Evolutionary conservation across 1,140 invertebrate genomes (phyloP), one percentile per base, ranked within the genome.

Genomic region (Oreohelix idahoensis): DNA sequence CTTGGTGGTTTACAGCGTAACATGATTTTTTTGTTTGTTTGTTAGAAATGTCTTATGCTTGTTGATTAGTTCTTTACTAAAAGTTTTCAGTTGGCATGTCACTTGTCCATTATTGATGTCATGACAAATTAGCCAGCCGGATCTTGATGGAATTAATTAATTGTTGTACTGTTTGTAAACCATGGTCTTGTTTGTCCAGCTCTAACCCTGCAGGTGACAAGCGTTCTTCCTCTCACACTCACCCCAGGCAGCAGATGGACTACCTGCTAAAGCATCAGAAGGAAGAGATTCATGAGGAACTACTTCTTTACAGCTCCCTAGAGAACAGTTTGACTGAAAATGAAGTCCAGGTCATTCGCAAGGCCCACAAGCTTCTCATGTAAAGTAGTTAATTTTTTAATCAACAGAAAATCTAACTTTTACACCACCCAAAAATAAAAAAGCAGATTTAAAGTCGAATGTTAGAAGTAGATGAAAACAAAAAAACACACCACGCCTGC

Each of bases 291-390:
- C 79, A 84, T 39, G 81, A 86, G 49, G 83, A 84, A 63, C 73
- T 83, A 58, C 53, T 80, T 42, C 70, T 85, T 23, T 85, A 85
- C 73, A 85, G 81, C 51, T 45, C 58, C 13, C 63, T 84, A 35
- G 85, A 84, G 83, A 77, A 77, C 35, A 66, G 73, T 77, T 71
- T 85, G 11, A 66, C 79, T 26, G 83, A 79, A 2, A 78, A 79
- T 15, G 84, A 87, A 26, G 76, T 79, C 58, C 80, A 76, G 42
- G 83, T 85, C 51, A 87, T 87, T 38, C 86, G 86, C 26, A 81
- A 79, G 51, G 84, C 86, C 51, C 75, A 79, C 32, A 87, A 84
- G 45, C 82, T 87, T 32, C 82, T 87, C 78, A 85, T 84, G 86
- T 87, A 84, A 82, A 69, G 85, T 86, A 78, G 78, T 53, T 32